Base-by-base conservation (phyloP, 2,797 vertebrate genomes). In the Betta splendens region DNA sequence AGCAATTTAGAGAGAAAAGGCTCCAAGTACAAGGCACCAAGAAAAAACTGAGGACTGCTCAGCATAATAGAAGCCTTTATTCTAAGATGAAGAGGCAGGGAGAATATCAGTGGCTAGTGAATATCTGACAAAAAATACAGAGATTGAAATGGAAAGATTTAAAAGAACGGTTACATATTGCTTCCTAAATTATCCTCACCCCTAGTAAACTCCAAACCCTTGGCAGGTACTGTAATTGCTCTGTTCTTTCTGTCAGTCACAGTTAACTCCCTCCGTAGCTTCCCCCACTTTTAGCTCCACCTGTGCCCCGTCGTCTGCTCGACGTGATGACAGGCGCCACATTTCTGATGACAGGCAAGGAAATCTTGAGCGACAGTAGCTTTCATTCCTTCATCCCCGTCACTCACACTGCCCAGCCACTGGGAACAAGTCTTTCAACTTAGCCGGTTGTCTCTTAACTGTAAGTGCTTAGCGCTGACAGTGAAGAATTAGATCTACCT, bases 211-310 rank as follows among this genome's bases (percentile, higher is more conserved):
- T 87, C 86, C 73, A 83, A 86, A 81, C 86, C 89, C 79, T 62
- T 87, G 83, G 70, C 63, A 89, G 91, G 81, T 92, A 57, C 71
- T 84, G 57, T 85, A 95, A 96, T 95, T 94, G 94, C 89, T 88
- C 88, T 75, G 84, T 92, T 93, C 92, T 89, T 91, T 87, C 92
- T 92, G 94, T 93, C 94, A 92, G 81, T 94, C 94, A 94, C 60
- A 61, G 52, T 81, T 81, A 78, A 69, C 72, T 55, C 71, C 65
- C 70, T 66, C 69, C 59, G 43, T 69, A 15, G 51, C 74, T 50
- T 28, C 16, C 81, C 64, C 78, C 75, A 72, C 73, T 85, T 88
- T 85, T 79, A 83, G 77, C 76, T 77, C 81, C 83, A 87, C 84
- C 81, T 86, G 83, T 79, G 79, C 69, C 76, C 81, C 26, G 9